Evolutionary conservation across 2,797 vertebrate species (phyloP).

Genomic region (Pampus argenteus): DNA sequence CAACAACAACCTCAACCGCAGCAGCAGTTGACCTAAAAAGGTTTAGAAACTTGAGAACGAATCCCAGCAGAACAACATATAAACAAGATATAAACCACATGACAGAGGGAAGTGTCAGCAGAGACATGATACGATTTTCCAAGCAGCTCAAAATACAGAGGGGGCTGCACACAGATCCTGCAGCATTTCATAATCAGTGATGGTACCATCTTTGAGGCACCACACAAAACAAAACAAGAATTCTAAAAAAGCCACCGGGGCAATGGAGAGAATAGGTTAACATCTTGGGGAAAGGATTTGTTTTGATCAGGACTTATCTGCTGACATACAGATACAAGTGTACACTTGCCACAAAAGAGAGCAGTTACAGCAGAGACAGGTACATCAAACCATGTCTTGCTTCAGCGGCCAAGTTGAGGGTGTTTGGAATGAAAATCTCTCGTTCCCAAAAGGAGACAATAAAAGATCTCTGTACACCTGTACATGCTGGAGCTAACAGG

Average conservation of each 20-base stretch:
- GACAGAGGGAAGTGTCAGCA: background rate
- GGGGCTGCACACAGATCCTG: slow-evolving; percentile 10
- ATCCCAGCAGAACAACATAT: slow-evolving; percentile 6
- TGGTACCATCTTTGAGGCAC: background rate
- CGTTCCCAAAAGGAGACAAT: background rate
- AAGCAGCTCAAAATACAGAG: slow-evolving; percentile 13
- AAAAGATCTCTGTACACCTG: background rate
- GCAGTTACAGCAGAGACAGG: slow-evolving; percentile 12
- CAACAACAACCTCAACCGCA: background rate
- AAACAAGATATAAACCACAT: background rate
- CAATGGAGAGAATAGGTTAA: background rate
- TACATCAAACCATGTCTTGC: background rate
- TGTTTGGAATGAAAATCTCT: slow-evolving; percentile 2
- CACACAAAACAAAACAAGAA: background rate
- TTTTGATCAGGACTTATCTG: slow-evolving; percentile 22
- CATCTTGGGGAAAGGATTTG: background rate
- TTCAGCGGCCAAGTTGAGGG: slow-evolving; percentile 11
- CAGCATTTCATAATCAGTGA: slow-evolving; percentile 2
- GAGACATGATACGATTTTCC: background rate
- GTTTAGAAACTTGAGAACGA: background rate
- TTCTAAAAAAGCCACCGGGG: slow-evolving; percentile 6
- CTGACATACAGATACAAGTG: background rate
- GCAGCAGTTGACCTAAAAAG: background rate
- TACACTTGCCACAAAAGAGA: background rate
- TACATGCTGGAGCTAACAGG: background rate